phyloP scores from a whole-genome alignment of 2,113 vertebrate genomes.

The Cranoglanis bouderius region DNA sequence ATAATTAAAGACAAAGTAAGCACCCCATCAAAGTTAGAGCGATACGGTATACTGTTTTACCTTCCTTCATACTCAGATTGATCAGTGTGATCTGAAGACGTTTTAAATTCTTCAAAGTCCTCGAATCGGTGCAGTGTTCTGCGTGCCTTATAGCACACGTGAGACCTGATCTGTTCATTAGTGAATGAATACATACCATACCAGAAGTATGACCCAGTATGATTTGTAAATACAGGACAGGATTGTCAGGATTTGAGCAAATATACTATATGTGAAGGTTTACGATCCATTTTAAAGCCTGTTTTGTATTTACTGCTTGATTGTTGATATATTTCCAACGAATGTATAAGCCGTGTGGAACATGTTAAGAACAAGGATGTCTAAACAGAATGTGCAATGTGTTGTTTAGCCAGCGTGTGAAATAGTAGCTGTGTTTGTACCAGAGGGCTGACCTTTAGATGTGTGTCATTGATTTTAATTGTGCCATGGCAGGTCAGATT shows the following conservation, averaged over 20 bases:
- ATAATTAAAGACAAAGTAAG: constrained; percentile 36
- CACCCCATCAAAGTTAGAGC: neutral
- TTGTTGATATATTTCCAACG: neutral
- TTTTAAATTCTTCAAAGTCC: neutral
- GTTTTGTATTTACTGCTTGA: neutral
- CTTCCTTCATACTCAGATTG: neutral
- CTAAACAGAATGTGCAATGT: neutral
- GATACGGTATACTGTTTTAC: neutral
- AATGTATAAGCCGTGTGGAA: neutral
- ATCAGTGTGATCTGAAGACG: neutral
- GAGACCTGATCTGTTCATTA: neutral
- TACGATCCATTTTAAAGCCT: neutral
- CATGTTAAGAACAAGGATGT: neutral
- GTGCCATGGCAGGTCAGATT: constrained; percentile 45
- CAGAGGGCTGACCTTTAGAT: constrained; percentile 49
- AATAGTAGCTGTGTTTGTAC: constrained; percentile 15
- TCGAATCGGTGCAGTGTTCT: neutral
- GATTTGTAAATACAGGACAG: neutral
- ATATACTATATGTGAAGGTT: neutral
- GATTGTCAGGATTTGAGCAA: neutral
- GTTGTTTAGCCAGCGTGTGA: constrained; percentile 17
- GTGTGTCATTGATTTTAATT: constrained; percentile 46
- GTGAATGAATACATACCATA: neutral
- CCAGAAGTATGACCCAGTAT: neutral
- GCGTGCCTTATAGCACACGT: neutral